Conservation (phyloP, 1,140 invertebrate species). For the Steinernema khuongi region DNA sequence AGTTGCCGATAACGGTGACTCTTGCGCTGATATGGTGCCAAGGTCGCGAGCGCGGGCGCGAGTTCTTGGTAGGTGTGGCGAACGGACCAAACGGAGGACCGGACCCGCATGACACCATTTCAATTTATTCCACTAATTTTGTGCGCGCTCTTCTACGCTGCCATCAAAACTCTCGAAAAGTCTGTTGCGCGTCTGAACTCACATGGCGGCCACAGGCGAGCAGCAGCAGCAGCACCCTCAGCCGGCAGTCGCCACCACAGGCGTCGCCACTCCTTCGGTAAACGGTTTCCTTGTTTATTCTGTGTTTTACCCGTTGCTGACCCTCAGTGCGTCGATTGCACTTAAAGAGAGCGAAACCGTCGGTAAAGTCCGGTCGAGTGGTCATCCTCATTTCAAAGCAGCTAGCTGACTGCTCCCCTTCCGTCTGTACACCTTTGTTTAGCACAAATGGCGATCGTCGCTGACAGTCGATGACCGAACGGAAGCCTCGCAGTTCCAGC, state of each 20-base stretch:
- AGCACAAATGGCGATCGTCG: background rate
- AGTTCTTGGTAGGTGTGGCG: slow-evolving; percentile 12
- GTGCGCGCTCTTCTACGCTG: background rate
- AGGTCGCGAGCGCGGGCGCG: background rate
- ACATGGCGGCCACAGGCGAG: background rate
- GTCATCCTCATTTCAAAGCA: background rate
- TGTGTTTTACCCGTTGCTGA: background rate
- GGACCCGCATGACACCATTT: slow-evolving; percentile 13
- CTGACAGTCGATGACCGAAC: background rate
- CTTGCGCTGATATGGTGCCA: background rate
- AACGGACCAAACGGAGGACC: background rate
- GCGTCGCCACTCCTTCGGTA: background rate
- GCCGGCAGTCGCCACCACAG: background rate
- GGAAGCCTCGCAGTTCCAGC: background rate
- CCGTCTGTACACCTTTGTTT: too few relatives aligned
- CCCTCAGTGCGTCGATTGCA: background rate
- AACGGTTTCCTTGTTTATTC: slow-evolving; percentile 10
- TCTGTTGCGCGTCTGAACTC: background rate
- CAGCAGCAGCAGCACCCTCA: background rate
- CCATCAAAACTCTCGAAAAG: background rate
- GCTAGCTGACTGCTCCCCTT: too few relatives aligned
- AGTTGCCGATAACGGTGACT: background rate
- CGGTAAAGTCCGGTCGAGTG: background rate
- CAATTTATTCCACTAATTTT: slow-evolving; percentile 16
- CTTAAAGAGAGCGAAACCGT: background rate